Conservation (phyloP, 2,888 invertebrate species). For the Cosmia pyralina region DNA sequence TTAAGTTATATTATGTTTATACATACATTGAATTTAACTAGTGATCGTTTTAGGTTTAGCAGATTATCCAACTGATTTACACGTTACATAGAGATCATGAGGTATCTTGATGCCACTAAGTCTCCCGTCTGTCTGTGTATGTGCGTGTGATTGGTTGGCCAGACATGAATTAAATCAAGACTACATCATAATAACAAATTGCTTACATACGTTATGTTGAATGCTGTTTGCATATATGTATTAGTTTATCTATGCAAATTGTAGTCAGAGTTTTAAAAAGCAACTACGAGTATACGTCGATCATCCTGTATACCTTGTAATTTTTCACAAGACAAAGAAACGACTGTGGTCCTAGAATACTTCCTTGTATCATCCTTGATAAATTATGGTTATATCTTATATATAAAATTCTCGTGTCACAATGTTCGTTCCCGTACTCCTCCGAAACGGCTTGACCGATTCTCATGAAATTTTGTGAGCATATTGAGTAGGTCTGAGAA, state of each 20-base stretch:
- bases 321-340: neutral
- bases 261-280: conserved; percentile 13
- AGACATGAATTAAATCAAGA: conserved; percentile 54
- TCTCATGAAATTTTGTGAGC: no score
- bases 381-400: no score
- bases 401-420: no score
- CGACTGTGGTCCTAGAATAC: neutral
- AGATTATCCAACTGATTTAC: conserved; percentile 44
- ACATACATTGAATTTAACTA: conserved; percentile 2
- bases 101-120: conserved; percentile 57
- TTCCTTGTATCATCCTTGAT: neutral
- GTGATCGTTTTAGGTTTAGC: neutral
- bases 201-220: conserved; percentile 52
- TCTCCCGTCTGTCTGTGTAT: conserved; percentile 31
- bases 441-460: no score
- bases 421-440: no score
- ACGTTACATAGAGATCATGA: conserved; percentile 33
- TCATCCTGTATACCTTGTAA: no score
- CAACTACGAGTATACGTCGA: neutral
- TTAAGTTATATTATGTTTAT: neutral
- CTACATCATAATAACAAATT: conserved; percentile 53
- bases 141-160: conserved; percentile 41
- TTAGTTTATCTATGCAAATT: conserved; percentile 51
- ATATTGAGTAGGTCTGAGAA: no score
- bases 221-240: conserved; percentile 50